These are phyloP conservation scores for Poicephalus meyeri DNA, from an alignment of 2,113 vertebrate species.

Conservation along the genomic window DNA sequence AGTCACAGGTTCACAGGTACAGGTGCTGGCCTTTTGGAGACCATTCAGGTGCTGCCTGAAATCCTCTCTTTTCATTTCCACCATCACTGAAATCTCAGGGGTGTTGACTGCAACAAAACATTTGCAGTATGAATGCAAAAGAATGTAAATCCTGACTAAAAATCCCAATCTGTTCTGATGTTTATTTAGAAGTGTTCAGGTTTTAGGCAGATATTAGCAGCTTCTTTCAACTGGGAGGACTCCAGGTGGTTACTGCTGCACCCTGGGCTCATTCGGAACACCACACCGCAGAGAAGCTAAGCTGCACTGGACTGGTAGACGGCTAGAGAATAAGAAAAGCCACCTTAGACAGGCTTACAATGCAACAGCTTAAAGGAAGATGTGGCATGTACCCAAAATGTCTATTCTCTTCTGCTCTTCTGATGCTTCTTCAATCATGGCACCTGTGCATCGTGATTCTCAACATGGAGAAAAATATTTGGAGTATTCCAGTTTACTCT, in stretches of 20 bases:
- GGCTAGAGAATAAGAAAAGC: neutral
- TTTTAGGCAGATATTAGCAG: neutral
- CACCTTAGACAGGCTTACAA: neutral
- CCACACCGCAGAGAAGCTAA: fast-evolving
- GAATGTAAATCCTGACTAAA: neutral
- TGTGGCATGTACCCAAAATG: neutral
- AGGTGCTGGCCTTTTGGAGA: neutral
- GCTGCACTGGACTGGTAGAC: neutral
- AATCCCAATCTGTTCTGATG: neutral
- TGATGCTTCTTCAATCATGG: neutral
- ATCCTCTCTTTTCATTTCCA: neutral
- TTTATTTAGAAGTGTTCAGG: neutral
- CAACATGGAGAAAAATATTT: neutral
- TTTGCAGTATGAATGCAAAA: neutral
- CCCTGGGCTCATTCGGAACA: neutral
- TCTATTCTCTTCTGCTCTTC: neutral
- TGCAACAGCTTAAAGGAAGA: neutral
- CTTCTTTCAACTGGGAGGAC: neutral
- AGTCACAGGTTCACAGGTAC: neutral
- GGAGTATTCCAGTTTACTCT: neutral
- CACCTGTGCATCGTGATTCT: neutral
- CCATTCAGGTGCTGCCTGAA: neutral
- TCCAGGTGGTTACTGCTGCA: neutral
- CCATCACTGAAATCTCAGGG: neutral
- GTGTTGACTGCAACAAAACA: neutral